Base-by-base conservation (phyloP, 1,140 invertebrate species). In the Zaprionus gabonicus region DNA sequence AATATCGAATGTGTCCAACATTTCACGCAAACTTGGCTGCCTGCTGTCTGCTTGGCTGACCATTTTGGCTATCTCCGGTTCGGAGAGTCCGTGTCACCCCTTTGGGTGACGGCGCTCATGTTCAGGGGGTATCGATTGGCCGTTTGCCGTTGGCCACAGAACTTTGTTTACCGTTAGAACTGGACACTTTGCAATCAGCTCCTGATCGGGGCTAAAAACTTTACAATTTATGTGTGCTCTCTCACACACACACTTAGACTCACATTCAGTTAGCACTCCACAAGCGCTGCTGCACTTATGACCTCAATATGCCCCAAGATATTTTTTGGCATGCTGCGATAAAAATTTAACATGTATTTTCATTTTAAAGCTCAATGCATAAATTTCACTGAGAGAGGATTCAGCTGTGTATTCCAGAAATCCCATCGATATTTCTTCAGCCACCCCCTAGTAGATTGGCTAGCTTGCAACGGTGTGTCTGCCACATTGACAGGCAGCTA, bases 141-240 rank as follows among this genome's bases (percentile, higher is more conserved):
- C 78, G 69, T 44, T 63, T 66, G 56, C 78, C 70, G 71, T 69
- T 78, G 82, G 80, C 82, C 82, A 79, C 78, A 85, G 69, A 85
- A 85, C 53, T 85, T 85, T 82, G 82, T 84, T 84, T 84, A 84
- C 55, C 81, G 70, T 73, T 66, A 12, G 46, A 60, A 38, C 71
- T 56, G 56, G 72, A 66, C 64, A 63, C 68, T 76, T 75, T 65
- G 57, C 66, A 75, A 78, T 76, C 71, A 60, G 76, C 44, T 36
- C 20, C n/a, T 46, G 41, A 46, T 46, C 41, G 60, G 27, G 34
- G 41, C 23, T 60, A 58, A 69, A 36, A 85, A 76, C 64, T 85
- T 85, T 69, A 55, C 59, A 25, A 78, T 84, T 85, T 85, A 75
- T 81, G 74, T 63, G 38, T 25, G 3, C 41, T 38, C 31, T 28